Evolutionary conservation across 1,140 invertebrate species (phyloP).

Genomic region (Cotesia glomerata): DNA sequence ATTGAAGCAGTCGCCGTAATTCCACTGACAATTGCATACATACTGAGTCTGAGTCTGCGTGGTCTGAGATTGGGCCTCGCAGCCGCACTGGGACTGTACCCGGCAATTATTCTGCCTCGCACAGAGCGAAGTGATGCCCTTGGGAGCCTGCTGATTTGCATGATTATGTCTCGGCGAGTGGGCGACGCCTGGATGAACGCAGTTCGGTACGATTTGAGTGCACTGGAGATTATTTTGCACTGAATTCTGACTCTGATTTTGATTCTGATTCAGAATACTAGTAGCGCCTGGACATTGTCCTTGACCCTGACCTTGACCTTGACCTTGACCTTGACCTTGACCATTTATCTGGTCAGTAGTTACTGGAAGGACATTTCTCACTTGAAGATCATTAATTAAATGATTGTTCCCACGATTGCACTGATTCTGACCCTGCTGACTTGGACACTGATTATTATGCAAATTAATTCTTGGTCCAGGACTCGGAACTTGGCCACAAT

Average conservation of each 20-base stretch:
- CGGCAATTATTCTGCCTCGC: constrained; percentile 50
- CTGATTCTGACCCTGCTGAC: constrained; percentile 27
- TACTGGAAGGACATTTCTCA: constrained; percentile 27
- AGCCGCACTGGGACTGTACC: constrained; percentile 41
- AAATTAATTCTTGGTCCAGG: not conserved
- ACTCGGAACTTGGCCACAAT: constrained; percentile 45
- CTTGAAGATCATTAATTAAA: not conserved
- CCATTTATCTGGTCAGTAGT: constrained; percentile 38
- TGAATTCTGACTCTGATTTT: not conserved
- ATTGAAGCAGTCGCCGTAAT: constrained; percentile 54
- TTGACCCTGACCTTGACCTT: constrained; percentile 6
- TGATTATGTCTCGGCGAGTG: constrained; percentile 35
- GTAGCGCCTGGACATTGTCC: constrained; percentile 36
- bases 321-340: constrained; percentile 31
- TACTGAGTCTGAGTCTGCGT: constrained; percentile 47
- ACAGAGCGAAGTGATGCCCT: constrained; percentile 46
- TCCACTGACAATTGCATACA: constrained; percentile 55
- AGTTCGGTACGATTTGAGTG: constrained; percentile 43
- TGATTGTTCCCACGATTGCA: constrained; percentile 33
- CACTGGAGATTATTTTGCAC: constrained; percentile 30
- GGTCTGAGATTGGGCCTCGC: constrained; percentile 29
- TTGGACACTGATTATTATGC: constrained; percentile 34
- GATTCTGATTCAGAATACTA: constrained; percentile 23
- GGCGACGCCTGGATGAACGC: constrained; percentile 42
- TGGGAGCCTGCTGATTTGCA: constrained; percentile 24